These are phyloP conservation scores for Salvator merianae DNA, from an alignment of 2,113 vertebrate genomes.

Conservation along the genomic window DNA sequence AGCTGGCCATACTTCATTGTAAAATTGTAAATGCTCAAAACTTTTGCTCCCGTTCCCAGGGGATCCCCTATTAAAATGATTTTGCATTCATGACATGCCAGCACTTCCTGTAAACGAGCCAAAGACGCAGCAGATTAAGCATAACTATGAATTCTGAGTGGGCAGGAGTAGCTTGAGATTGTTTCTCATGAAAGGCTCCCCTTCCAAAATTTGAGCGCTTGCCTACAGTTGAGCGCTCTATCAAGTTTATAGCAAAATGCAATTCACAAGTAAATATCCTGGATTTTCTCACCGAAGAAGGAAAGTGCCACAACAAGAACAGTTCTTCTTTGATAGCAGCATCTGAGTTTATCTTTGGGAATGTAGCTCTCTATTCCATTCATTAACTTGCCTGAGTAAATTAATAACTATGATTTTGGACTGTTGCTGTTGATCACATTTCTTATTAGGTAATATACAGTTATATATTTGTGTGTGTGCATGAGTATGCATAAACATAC, in stretches of 20 bases:
- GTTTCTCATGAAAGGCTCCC: constrained; percentile 66
- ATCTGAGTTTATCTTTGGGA: constrained; percentile 40
- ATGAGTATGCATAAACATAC: no score
- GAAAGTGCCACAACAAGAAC: constrained; percentile 61
- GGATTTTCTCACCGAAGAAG: constrained; percentile 60
- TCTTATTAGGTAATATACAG: no score
- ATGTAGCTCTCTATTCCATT: constrained; percentile 50
- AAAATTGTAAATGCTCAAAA: constrained; percentile 71
- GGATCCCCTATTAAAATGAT: constrained; percentile 78
- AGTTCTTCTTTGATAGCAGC: constrained; percentile 54
- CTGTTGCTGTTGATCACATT: constrained; percentile 23
- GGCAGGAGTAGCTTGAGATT: constrained; percentile 46
- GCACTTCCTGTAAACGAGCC: constrained; percentile 73
- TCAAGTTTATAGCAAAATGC: constrained; percentile 68
- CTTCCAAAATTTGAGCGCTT: constrained; percentile 29
- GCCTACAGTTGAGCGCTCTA: constrained; percentile 61
- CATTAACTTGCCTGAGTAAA: constrained; percentile 44
- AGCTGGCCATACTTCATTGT: constrained; percentile 69
- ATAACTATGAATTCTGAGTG: constrained; percentile 80
- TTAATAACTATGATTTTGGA: constrained; percentile 50
- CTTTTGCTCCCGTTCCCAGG: constrained; percentile 76
- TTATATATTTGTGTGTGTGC: no score
- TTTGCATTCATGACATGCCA: constrained; percentile 83
- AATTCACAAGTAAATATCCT: constrained; percentile 67
- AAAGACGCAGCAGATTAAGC: constrained; percentile 77